phyloP scores from a whole-genome alignment of 92 coral and sea anemone species.

The Desmophyllum pertusum region DNA sequence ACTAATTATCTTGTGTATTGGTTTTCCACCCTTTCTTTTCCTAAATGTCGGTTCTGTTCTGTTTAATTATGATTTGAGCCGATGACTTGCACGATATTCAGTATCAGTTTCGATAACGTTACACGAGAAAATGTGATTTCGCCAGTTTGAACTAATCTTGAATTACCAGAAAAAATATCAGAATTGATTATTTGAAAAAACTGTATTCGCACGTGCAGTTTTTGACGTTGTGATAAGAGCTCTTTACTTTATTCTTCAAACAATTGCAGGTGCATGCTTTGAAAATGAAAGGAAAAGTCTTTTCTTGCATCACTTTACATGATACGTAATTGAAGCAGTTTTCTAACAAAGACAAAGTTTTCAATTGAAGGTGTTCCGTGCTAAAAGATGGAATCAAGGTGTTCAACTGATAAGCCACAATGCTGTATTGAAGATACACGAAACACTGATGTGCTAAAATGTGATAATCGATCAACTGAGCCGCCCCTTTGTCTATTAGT shows the following conservation, averaged over 20 bases:
- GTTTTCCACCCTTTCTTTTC: not conserved
- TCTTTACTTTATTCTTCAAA: not conserved
- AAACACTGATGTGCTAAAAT: not conserved
- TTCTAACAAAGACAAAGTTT: not conserved
- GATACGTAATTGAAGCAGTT: not conserved
- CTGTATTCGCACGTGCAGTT: not conserved
- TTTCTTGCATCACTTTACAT: not conserved
- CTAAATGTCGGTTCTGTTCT: not conserved
- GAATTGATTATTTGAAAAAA: not conserved
- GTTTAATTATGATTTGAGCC: not conserved
- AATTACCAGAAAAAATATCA: not conserved
- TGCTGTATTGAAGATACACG: not conserved
- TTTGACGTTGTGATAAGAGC: not conserved
- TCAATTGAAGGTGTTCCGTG: not conserved
- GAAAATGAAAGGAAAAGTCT: not conserved
- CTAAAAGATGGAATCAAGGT: not conserved
- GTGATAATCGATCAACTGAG: not conserved
- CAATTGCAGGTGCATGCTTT: not conserved
- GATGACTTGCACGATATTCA: not conserved
- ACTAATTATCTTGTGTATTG: not conserved
- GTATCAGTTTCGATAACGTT: not conserved
- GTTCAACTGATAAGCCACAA: not conserved
- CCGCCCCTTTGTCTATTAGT: conserved; percentile 2
- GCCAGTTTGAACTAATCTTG: not conserved
- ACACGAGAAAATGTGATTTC: not conserved